Conservation (phyloP, 2,797 vertebrate species). For the Lemur catta region DNA sequence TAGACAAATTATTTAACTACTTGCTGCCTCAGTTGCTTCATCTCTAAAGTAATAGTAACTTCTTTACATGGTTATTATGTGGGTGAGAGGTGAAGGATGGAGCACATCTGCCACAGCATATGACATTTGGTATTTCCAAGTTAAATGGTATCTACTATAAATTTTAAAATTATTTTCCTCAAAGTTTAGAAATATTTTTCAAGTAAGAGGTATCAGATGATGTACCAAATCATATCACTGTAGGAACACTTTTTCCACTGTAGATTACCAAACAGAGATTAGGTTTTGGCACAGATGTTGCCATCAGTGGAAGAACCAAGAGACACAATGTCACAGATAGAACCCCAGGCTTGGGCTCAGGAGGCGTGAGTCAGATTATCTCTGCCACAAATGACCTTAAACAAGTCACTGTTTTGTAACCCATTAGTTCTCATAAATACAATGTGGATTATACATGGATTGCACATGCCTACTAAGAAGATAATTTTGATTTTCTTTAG, state of each 20-base stretch:
- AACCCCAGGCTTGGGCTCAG: neutral
- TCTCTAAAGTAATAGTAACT: neutral
- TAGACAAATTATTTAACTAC: neutral
- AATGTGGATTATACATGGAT: accelerated
- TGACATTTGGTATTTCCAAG: neutral
- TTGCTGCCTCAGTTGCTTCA: neutral
- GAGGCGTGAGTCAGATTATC: neutral
- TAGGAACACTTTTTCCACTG: neutral
- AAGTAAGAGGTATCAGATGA: neutral
- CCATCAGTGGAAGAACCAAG: neutral
- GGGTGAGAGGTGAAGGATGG: neutral
- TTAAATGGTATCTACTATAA: neutral
- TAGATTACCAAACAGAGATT: neutral
- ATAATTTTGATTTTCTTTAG: neutral
- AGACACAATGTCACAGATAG: accelerated
- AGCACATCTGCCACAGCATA: neutral
- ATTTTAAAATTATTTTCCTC: neutral
- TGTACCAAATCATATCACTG: neutral
- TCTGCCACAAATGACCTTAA: neutral
- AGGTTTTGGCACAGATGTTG: neutral
- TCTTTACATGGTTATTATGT: neutral
- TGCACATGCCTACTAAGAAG: neutral
- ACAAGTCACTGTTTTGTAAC: neutral
- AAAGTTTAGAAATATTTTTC: neutral
- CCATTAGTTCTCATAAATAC: neutral